Evolutionary conservation across 2,113 vertebrate species (phyloP).

Genomic region (Podarcis raffonei): DNA sequence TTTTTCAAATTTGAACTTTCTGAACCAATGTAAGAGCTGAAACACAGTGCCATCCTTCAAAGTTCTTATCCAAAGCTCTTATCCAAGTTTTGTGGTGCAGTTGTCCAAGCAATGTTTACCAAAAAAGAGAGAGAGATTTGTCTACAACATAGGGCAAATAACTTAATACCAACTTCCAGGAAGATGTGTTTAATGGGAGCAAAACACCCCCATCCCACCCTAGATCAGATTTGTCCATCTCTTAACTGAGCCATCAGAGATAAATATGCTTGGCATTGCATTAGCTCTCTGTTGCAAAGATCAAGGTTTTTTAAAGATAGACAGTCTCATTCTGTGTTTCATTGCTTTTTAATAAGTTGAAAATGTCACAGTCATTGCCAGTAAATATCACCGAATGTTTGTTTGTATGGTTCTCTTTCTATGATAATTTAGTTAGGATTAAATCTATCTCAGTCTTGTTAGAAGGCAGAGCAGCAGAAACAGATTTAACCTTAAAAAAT

Average conservation of each 20-base stretch:
- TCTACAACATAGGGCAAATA: no score
- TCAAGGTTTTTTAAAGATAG: conserved; percentile 22
- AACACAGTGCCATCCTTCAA: no score
- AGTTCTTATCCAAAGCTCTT: no score
- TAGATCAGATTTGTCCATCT: conserved; percentile 19
- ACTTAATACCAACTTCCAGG: no score
- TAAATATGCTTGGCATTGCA: background rate
- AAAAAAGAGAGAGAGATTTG: background rate
- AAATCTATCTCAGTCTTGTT: conserved; percentile 14
- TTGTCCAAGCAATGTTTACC: background rate
- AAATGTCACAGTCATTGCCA: conserved; percentile 61
- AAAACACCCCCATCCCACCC: background rate
- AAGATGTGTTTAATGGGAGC: background rate
- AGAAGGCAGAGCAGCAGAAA: background rate
- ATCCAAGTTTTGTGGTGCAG: no score
- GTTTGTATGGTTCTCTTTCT: conserved; percentile 34
- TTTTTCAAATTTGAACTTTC: no score
- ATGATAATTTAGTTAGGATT: conserved; percentile 34
- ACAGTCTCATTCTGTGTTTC: conserved; percentile 46
- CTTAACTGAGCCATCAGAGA: conserved; percentile 39
- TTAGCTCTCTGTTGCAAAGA: conserved; percentile 43
- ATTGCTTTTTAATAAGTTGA: conserved; percentile 60
- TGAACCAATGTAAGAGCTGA: no score
- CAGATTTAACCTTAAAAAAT: background rate
- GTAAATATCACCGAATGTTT: conserved; percentile 63